Evolutionary conservation across 1,140 invertebrate genomes (phyloP).

Genomic region (Ditylenchus dipsaci): DNA sequence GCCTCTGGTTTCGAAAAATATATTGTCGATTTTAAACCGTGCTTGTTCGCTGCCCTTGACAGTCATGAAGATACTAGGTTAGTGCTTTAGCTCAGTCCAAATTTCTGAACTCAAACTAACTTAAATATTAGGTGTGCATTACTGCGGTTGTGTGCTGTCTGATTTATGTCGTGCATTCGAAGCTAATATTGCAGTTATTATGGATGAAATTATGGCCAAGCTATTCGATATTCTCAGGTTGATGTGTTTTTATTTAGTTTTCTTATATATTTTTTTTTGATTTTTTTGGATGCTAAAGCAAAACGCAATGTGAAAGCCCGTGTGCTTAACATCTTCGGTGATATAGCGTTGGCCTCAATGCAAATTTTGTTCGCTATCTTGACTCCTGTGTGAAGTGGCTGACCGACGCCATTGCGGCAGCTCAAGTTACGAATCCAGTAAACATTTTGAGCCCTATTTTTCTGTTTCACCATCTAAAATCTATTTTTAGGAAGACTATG

Average conservation of each 20-base stretch:
- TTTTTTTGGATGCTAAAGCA: slow-evolving; percentile 37
- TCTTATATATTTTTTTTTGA: too few relatives aligned
- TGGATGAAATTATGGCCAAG: slow-evolving; percentile 49
- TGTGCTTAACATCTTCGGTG: slow-evolving; percentile 49
- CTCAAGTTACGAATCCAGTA: slow-evolving; percentile 48
- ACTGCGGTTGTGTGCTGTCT: slow-evolving; percentile 52
- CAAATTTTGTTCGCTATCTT: slow-evolving; percentile 45
- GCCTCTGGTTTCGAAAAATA: slow-evolving; percentile 43
- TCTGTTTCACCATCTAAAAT: not conserved
- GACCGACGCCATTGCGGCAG: slow-evolving; percentile 46
- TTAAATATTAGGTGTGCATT: slow-evolving; percentile 35
- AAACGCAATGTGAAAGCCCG: slow-evolving; percentile 49
- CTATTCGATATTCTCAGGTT: slow-evolving; percentile 50
- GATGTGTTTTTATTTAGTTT: slow-evolving; percentile 6
- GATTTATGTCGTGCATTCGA: slow-evolving; percentile 54
- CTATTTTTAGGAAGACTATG: slow-evolving; percentile 50
- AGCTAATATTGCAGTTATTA: slow-evolving; percentile 25
- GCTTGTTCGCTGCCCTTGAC: slow-evolving; percentile 40
- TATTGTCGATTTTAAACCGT: slow-evolving; percentile 48
- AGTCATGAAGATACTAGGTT: slow-evolving; percentile 45
- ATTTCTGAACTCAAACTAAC: too few relatives aligned
- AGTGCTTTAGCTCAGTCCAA: too few relatives aligned
- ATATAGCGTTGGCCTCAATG: slow-evolving; percentile 56
- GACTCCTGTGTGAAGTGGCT: slow-evolving; percentile 36
- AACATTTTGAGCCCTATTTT: slow-evolving; percentile 17